Evolutionary conservation across 2,888 invertebrate species (phyloP), one percentile per base, ranked within the genome.

Genomic region (Drosophila meridiana): DNA sequence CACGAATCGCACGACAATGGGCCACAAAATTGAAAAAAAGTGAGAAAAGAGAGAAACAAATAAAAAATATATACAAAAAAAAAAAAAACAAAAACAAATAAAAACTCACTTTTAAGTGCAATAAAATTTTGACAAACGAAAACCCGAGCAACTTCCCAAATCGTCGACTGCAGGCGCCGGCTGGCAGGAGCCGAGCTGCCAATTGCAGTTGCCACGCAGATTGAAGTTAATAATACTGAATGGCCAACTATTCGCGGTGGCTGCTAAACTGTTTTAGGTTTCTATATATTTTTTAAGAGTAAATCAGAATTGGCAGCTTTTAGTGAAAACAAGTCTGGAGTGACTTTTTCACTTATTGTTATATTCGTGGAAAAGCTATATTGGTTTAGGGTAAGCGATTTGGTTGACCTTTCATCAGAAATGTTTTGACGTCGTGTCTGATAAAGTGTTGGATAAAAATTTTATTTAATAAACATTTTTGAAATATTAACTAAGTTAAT

Each of bases 51-150:
- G n/a, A 9, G 28, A 40, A 28, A 32, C 30, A 42, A 57, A 43
- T 20, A 43, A 57, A n/a, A 38, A 42, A 56, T 20, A 20, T 20
- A 14, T 4, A 40, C 0, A 11, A 20, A 56, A 30, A 40, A 7
- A 32, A 26, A n/a, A 4, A 13, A 42, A 7, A n/a, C 4, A 26
- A 14, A 64, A 43, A 28, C 58, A 26, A 73, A 58, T 62, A 58
- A 66, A 57, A 67, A 67, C 58, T 58, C 60, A 45, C 53, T 66
- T 58, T 69, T 58, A 63, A 79, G 61, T 72, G 89, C 76, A 87
- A 81, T 87, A 70, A 63, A 82, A 76, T 66, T 74, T 82, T 69
- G 66, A 67, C 75, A 76, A 85, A 88, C 76, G 73, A 75, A 85
- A 83, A 73, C 62, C 52, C 52, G 34, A 73, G 72, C 68, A 63